Conservation (phyloP, 1,140 invertebrate species). For the Bombus confusus region DNA sequence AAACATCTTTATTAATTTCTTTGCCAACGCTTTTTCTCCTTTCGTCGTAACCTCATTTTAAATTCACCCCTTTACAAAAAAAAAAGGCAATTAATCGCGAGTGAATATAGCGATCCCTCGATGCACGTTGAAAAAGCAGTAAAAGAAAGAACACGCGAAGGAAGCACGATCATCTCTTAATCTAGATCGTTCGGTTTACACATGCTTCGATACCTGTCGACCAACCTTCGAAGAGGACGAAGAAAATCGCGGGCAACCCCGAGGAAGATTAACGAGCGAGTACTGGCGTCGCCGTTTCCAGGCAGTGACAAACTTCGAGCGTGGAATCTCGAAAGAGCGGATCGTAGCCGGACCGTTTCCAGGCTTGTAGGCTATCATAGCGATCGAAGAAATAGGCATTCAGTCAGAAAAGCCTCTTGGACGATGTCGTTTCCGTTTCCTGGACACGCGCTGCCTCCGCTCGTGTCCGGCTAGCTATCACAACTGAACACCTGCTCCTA, state of each 20-base stretch:
- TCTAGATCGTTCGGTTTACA: background rate
- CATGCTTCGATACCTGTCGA: background rate
- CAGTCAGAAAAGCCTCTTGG: background rate
- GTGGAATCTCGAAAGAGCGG: background rate
- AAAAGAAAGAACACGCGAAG: background rate
- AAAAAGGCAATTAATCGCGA: too few relatives aligned
- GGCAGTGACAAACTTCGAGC: background rate
- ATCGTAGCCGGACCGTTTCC: background rate
- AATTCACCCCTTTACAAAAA: too few relatives aligned
- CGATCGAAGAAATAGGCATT: conserved; percentile 18
- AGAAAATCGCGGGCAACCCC: background rate
- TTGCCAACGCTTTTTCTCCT: background rate
- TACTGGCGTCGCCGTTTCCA: background rate
- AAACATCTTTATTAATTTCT: background rate
- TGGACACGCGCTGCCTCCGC: conserved; percentile 27
- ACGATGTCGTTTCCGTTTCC: conserved; percentile 36
- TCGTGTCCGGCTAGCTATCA: conserved; percentile 4
- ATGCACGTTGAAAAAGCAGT: background rate
- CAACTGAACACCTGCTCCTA: conserved; percentile 25
- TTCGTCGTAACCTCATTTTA: too few relatives aligned
- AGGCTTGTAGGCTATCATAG: too few relatives aligned
- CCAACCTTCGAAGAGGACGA: background rate
- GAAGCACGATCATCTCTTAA: background rate
- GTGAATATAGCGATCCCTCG: too few relatives aligned
- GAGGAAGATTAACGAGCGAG: conserved; percentile 44